phyloP scores from a whole-genome alignment of 1,140 invertebrate species.

The Bactericera cockerelli region DNA sequence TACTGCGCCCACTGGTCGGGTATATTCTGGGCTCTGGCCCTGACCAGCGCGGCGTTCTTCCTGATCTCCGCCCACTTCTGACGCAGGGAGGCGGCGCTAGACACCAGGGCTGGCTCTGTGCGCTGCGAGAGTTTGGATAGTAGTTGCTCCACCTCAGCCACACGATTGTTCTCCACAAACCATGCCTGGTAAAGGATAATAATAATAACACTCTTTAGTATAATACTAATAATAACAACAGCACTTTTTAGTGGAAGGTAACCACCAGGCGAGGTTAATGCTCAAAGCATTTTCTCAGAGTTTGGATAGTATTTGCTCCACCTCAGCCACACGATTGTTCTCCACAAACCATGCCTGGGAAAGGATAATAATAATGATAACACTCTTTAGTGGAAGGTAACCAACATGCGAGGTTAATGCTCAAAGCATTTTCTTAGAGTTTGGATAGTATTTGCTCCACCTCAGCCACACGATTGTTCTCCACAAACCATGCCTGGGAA shows the following conservation, averaged over 20 bases:
- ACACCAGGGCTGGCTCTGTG: background rate
- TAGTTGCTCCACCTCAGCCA: background rate
- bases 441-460: background rate
- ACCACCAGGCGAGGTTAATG: no score
- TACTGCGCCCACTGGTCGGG: slow-evolving; percentile 82
- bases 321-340: background rate
- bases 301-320: no score
- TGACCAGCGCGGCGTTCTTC: slow-evolving; percentile 9
- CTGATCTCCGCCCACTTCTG: slow-evolving; percentile 11
- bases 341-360: slow-evolving; percentile 1
- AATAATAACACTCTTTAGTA: background rate
- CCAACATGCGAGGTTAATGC: no score
- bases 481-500: background rate
- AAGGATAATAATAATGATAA: background rate
- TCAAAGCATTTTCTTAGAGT: no score
- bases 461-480: background rate
- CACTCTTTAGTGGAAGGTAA: no score
- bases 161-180: slow-evolving; percentile 4
- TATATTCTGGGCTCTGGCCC: slow-evolving; percentile 49
- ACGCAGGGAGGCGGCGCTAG: background rate
- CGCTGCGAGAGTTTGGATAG: background rate
- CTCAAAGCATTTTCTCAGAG: no score
- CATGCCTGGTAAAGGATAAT: background rate
- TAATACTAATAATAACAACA: no score
- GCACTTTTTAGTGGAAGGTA: no score